A percentile compares a stretch with the other conserved stretches of the same genome.
Evolutionary conservation across 1,140 invertebrate genomes (phyloP).

Genomic region (Drosophila kikkawai): DNA sequence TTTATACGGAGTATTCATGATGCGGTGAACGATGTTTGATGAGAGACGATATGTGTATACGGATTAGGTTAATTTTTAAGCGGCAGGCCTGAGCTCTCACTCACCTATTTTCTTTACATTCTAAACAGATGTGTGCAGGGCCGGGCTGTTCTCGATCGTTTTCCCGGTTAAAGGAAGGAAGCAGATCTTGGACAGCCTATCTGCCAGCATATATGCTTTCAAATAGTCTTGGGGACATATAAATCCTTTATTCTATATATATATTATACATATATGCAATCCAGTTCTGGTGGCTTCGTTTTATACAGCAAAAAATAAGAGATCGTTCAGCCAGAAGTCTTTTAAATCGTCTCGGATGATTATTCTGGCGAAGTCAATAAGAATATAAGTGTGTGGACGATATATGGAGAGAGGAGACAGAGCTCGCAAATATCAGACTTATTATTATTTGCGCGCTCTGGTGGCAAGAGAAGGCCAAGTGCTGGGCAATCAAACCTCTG

Average conservation of each 20-base stretch:
- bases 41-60: constrained; percentile 14
- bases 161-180: constrained; percentile 17
- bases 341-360: constrained; percentile 38
- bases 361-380: constrained; percentile 38
- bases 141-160: constrained; percentile 17
- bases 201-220: constrained; percentile 30
- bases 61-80: constrained; percentile 27
- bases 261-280: constrained; percentile 15
- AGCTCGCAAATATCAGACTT: neutral
- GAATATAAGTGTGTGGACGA: constrained; percentile 44
- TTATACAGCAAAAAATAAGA: constrained; percentile 42
- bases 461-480: constrained; percentile 2
- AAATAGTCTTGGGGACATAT: constrained; percentile 37
- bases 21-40: constrained; percentile 13
- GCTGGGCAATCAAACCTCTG: constrained; percentile 7
- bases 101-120: constrained; percentile 39
- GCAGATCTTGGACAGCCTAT: constrained; percentile 22
- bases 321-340: constrained; percentile 43
- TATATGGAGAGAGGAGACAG: constrained; percentile 1
- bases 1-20: constrained; percentile 11
- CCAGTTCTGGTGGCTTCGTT: constrained; percentile 43
- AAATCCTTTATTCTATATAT: constrained; percentile 25
- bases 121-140: constrained; percentile 39
- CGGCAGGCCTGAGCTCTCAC: constrained; percentile 23
- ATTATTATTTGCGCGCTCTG: neutral